These are phyloP conservation scores for Dendronephthya gigantea DNA, from an alignment of 64 coral and sea anemone species.

Conservation along the genomic window DNA sequence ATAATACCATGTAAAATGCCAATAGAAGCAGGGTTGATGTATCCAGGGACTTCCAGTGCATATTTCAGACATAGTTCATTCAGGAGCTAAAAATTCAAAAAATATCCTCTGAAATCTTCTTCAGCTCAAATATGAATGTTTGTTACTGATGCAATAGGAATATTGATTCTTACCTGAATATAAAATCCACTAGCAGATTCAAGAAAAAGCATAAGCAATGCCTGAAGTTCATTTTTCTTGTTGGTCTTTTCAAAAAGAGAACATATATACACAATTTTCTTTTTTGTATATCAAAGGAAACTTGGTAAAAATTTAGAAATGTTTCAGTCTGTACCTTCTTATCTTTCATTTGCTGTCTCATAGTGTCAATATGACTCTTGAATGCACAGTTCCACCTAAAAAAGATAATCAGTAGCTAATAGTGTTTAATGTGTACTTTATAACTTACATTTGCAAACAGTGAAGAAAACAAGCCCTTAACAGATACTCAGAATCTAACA, in stretches of 20 bases:
- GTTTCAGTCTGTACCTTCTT: constrained; percentile 29
- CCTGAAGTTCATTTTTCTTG: constrained; percentile 81
- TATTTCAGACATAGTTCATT: constrained; percentile 85
- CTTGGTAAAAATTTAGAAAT: not conserved
- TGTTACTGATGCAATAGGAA: not conserved
- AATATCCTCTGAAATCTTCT: too few relatives aligned
- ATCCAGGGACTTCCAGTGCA: constrained; percentile 79
- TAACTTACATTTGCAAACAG: too few relatives aligned
- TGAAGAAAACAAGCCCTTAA: too few relatives aligned
- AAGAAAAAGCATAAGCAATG: constrained; percentile 76
- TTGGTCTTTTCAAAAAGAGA: constrained; percentile 24
- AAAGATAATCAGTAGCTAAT: too few relatives aligned
- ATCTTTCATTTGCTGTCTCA: constrained; percentile 55
- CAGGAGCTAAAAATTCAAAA: constrained; percentile 48
- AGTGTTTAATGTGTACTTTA: too few relatives aligned
- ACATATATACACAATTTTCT: too few relatives aligned
- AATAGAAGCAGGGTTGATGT: constrained; percentile 62
- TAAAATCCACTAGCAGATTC: constrained; percentile 96
- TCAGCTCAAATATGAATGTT: too few relatives aligned
- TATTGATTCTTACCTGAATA: constrained; percentile 53
- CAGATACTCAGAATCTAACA: too few relatives aligned
- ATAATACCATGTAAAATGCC: constrained; percentile 88
- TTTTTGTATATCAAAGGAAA: not conserved
- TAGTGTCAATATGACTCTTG: constrained; percentile 58
- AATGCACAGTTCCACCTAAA: constrained; percentile 62